Percentiles rank a stretch among this genome's conserved stretches.
phyloP scores from a whole-genome alignment of 2,888 invertebrate species.

The Rhamnusium bicolor region DNA sequence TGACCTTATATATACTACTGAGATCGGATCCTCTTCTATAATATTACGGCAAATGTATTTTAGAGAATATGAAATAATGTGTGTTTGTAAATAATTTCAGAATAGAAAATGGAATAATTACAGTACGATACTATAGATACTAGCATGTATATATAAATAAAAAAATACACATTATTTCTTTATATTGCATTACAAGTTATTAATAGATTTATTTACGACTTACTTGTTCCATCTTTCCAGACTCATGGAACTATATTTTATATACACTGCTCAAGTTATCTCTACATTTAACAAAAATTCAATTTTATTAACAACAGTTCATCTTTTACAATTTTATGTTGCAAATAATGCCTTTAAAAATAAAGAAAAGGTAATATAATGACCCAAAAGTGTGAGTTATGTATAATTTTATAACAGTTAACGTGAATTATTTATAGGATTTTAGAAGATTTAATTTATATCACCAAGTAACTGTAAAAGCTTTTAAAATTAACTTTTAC shows the following conservation, averaged over 20 bases:
- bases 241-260: too few species aligned
- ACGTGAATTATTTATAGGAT: neutral
- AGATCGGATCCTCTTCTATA: constrained; percentile 33
- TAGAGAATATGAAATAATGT: neutral
- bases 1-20: constrained; percentile 57
- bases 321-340: neutral
- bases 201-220: too few species aligned
- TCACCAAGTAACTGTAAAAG: constrained; percentile 2
- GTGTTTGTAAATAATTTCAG: neutral
- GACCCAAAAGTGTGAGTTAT: neutral
- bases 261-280: neutral
- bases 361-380: neutral
- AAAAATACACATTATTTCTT: neutral
- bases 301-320: neutral
- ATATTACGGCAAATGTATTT: constrained; percentile 31
- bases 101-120: neutral
- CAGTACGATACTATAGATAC: neutral
- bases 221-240: too few species aligned
- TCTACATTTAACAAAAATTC: neutral
- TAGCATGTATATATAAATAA: neutral
- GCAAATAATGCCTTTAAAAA: neutral
- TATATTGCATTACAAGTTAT: too few species aligned
- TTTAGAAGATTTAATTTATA: constrained; percentile 1
- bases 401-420: neutral
- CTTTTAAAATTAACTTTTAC: constrained; percentile 25